These are phyloP conservation scores for Neotragus moschatus DNA, from an alignment of 2,113 vertebrate genomes.

Conservation along the genomic window DNA sequence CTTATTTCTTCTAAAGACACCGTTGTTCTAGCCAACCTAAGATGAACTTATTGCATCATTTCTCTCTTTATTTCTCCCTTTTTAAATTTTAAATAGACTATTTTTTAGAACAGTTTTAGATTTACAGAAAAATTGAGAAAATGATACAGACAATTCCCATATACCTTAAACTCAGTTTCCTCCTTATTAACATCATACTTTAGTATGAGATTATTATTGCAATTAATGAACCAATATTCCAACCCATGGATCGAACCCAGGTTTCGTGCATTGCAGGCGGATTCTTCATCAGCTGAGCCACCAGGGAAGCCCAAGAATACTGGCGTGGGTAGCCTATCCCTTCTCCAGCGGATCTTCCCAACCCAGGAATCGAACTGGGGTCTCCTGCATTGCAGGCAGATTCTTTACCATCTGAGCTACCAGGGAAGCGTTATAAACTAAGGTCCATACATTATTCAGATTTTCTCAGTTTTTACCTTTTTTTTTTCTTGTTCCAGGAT, in stretches of 20 bases:
- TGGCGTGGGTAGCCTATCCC: background rate
- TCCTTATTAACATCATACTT: background rate
- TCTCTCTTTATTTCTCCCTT: background rate
- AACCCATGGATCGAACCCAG: background rate
- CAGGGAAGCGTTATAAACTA: background rate
- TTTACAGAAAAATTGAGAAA: conserved; percentile 25
- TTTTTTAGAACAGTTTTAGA: conserved; percentile 2
- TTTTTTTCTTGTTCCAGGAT: background rate
- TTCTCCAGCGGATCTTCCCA: background rate
- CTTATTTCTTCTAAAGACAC: background rate
- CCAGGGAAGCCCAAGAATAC: background rate
- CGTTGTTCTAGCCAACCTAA: background rate
- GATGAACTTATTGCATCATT: background rate
- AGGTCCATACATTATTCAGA: background rate
- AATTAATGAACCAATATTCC: background rate
- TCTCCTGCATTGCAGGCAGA: background rate
- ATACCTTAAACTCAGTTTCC: background rate
- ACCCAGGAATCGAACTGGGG: background rate
- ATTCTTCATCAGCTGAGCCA: background rate
- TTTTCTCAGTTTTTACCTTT: background rate
- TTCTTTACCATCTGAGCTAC: background rate
- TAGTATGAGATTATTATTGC: background rate
- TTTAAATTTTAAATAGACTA: background rate
- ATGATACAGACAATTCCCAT: background rate
- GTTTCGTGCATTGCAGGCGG: background rate